Evolutionary conservation across 1,140 invertebrate genomes (phyloP).

Genomic region (Harlomillsia oculata): DNA sequence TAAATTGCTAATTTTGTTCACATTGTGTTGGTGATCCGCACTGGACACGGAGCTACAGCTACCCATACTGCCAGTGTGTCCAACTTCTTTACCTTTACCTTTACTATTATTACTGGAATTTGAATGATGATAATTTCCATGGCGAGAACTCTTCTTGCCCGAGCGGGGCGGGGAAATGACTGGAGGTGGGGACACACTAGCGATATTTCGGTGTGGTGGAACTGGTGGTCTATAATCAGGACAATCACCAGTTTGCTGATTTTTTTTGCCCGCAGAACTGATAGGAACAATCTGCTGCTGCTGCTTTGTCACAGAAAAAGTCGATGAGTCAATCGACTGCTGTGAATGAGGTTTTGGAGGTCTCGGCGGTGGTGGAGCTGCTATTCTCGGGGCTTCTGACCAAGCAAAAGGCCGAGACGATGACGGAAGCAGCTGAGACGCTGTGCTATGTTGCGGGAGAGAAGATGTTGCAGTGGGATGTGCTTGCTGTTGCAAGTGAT

Average conservation of each 20-base stretch:
- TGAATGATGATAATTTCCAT: slow-evolving; percentile 44
- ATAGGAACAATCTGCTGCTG: background rate
- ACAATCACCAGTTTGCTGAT: slow-evolving; percentile 17
- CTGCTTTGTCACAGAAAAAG: slow-evolving; percentile 51
- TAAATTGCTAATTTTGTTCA: slow-evolving; percentile 2
- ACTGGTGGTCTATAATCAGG: slow-evolving; percentile 72
- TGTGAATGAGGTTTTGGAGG: slow-evolving; percentile 44
- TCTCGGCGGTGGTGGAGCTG: slow-evolving; percentile 53
- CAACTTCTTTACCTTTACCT: slow-evolving; percentile 9
- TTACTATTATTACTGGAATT: slow-evolving; percentile 30
- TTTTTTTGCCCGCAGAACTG: slow-evolving; percentile 18
- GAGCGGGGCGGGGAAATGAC: slow-evolving; percentile 36
- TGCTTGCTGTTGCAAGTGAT: background rate
- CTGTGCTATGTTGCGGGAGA: background rate
- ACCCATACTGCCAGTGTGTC: slow-evolving; percentile 5
- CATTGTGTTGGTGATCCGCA: slow-evolving; percentile 25
- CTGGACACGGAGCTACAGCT: background rate
- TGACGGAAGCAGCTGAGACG: background rate
- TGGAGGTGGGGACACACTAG: slow-evolving; percentile 26
- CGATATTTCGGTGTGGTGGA: slow-evolving; percentile 67
- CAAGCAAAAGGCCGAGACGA: background rate
- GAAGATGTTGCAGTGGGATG: background rate
- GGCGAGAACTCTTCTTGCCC: slow-evolving; percentile 40
- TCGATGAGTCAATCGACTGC: slow-evolving; percentile 54
- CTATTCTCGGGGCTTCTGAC: slow-evolving; percentile 51